Conservation (phyloP, 2,113 vertebrate species). For the Corvus cornix region DNA sequence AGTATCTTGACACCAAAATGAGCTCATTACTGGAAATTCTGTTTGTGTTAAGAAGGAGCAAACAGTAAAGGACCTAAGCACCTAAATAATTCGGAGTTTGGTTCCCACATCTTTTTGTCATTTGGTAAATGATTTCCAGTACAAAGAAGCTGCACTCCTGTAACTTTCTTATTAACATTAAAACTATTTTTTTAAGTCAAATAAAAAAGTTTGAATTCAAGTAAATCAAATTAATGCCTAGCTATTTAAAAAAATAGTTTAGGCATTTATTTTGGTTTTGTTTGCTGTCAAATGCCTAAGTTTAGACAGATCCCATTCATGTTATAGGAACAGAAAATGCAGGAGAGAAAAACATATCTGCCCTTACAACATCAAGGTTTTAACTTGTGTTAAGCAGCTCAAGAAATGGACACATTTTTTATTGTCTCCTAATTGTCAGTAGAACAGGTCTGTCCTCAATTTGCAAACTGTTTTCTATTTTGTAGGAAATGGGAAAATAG, state of each 20-base stretch:
- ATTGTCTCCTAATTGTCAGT: neutral
- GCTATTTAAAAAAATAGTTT: neutral
- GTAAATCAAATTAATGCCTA: neutral
- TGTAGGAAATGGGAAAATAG: neutral
- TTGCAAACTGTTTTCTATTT: neutral
- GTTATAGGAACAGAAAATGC: neutral
- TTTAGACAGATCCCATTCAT: neutral
- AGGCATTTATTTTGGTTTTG: neutral
- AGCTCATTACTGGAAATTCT: neutral
- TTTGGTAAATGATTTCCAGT: neutral
- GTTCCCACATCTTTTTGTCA: neutral
- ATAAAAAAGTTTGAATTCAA: neutral
- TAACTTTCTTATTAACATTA: neutral
- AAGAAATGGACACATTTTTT: neutral
- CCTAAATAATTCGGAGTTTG: neutral
- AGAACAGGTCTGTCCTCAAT: neutral
- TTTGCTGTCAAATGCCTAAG: neutral
- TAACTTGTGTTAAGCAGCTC: neutral
- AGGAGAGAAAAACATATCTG: neutral
- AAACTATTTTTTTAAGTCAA: neutral
- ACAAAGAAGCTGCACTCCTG: neutral
- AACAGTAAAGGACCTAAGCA: neutral
- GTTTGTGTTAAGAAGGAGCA: neutral
- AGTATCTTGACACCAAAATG: neutral
- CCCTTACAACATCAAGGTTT: rapidly evolving